Base-by-base conservation (phyloP, 2,888 invertebrate species). In the Hirtodrosophila alboralis region DNA sequence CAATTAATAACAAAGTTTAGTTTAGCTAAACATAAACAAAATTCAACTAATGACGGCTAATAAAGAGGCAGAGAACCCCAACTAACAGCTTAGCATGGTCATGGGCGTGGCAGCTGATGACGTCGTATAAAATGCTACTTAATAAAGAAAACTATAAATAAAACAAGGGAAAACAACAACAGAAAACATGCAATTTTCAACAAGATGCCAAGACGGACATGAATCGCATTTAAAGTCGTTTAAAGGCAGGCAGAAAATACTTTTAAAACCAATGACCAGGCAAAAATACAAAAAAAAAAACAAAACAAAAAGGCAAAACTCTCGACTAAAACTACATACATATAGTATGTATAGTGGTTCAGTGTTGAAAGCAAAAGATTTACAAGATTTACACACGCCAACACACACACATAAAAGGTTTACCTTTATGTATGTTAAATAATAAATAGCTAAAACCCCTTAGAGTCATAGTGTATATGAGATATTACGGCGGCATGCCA, bases 321-420 rank as follows among this genome's bases (percentile, higher is more conserved):
- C n/a, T n/a, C n/a, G n/a, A n/a, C n/a, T n/a, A n/a, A n/a, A n/a
- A n/a, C n/a, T 18, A 18, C 18, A 5, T 18, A 18, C 18, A 18
- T 1, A 18, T 48, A 52, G 79, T n/a, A n/a, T n/a, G 43, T 56
- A 53, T 67, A 43, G 26, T 59, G 27, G 47, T 37, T 57, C 28
- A 33, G 75, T 53, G 84, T 73, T 76, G 79, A 79, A 80, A 84
- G 79, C 64, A 63, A 60, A 53, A 80, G 84, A 86, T 79, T 79
- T 79, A 79, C 79, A 86, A 86, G 86, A 80, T 69, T 86, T 84
- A 73, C 64, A 77, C 84, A 86, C 86, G 81, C 69, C 34, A 53
- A 48, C 44, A 52, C 60, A 64, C 54, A 49, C 40, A 44, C 36
- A n/a, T n/a, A n/a, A n/a, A n/a, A 38, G 37, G 8, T 34, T 38